Conservation (phyloP, 2,888 invertebrate genomes). For the Phymatocera aterrima region DNA sequence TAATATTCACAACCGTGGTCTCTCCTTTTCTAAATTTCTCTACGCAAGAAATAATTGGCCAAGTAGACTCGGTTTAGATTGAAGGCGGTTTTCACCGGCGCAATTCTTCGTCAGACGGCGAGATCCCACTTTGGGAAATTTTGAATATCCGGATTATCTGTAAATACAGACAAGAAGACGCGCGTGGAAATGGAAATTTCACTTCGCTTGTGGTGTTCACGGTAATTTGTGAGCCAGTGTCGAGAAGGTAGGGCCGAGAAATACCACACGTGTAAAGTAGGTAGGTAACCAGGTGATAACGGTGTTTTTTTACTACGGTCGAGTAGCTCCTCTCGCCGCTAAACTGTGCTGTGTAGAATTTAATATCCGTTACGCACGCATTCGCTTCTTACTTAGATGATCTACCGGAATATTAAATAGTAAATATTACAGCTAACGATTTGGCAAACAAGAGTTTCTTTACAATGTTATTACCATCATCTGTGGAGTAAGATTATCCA, state of each 20-base stretch:
- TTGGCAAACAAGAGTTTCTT: background rate
- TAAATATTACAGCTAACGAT: background rate
- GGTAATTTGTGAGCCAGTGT: slow-evolving; percentile 20
- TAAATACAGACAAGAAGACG: background rate
- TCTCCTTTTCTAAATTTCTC: background rate
- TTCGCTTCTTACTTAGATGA: background rate
- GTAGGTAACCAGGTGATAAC: slow-evolving; percentile 64
- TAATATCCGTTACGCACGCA: slow-evolving; percentile 28
- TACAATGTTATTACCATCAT: too few species aligned
- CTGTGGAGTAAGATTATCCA: background rate
- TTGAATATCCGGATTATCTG: background rate
- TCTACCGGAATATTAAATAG: background rate
- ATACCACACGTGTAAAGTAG: slow-evolving; percentile 68
- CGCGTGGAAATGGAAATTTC: slow-evolving; percentile 8
- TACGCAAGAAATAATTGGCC: background rate
- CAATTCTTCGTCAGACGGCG: background rate
- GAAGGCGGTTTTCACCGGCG: background rate
- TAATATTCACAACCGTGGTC: background rate
- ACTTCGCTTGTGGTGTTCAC: slow-evolving; percentile 22
- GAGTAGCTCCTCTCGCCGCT: slow-evolving; percentile 55
- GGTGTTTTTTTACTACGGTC: slow-evolving; percentile 62
- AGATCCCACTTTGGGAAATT: background rate
- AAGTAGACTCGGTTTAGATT: background rate
- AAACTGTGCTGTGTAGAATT: slow-evolving; percentile 27
- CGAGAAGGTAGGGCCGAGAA: slow-evolving; percentile 46